Base-by-base conservation (phyloP, 1,140 invertebrate genomes). In the Harpegnathos saltator region DNA sequence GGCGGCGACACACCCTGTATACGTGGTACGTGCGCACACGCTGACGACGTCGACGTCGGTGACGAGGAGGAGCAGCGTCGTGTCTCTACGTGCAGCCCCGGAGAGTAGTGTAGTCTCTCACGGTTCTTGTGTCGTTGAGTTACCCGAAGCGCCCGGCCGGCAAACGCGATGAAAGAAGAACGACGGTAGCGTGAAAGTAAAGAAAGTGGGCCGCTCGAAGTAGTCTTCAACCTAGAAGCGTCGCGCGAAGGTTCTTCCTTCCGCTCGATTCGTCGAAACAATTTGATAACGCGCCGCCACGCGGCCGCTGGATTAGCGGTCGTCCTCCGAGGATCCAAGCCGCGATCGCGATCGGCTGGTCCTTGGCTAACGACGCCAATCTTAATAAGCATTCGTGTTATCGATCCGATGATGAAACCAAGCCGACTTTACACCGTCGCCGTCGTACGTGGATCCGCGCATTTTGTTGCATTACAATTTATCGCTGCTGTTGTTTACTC, bases 201-300 rank as follows among this genome's bases (percentile, higher is more conserved):
- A 90, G 90, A 91, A 91, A 91, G 90, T 90, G 89, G 90, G 89
- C 89, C 89, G 89, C 81, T 88, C 80, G 63, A 84, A 89, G 88
- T 80, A 85, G 73, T 59, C 81, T 89, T 85, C 82, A 84, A 77
- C 77, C 86, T 89, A 86, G 82, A 84, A 85, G 72, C 75, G 33
- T 29, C 54, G 75, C 52, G 54, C n/a, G n/a, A n/a, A n/a, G n/a
- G 33, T 80, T 80, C 65, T 69, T 80, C 75, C 65, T 80, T 80
- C 65, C 75, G 75, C 54, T 58, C 44, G 38, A 59, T 48, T 78
- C 63, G 52, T 17, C 65, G 54, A 80, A 59, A 80, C 52, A 71
- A 78, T 78, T 69, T n/a, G 75, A 38, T 69, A 68, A 68, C 7
- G 15, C 48, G 26, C 22, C 1, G 22, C 54, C 3, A 12, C 22